Evolutionary conservation across 2,113 vertebrate species (phyloP), one percentile per base, ranked within the genome.

Genomic region (Myiozetetes cayanensis): DNA sequence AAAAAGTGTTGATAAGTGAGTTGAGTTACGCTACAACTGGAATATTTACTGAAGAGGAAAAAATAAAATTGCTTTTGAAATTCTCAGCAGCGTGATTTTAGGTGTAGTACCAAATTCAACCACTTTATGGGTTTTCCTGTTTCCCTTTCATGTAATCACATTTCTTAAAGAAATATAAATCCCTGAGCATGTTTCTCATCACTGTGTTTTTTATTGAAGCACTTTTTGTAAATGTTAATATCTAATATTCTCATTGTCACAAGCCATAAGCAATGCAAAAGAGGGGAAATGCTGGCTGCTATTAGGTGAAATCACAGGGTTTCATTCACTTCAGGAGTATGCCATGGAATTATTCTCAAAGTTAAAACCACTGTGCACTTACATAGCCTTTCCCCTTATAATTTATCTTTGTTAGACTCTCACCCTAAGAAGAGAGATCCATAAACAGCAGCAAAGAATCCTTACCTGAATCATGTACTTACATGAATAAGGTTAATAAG

Each of bases 11-110:
- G 47, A 89, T 98, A 97, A 93, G 61, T 88, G 72, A 91, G 78
- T 82, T 27, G 50, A 97, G 39, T 97, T 97, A 95, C 85, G 46
- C 77, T 96, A 90, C 77, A 97, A 96, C 27, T 33, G 10, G 80
- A 96, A 96, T 93, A 84, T 96, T 91, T 96, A 83, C 91, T 94
- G 81, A 95, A 95, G 93, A 95, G 91, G 44, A 83, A 96, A 96
- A 96, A 96, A 50, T 55, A 93, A 96, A 91, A 79, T 81, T 44
- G 15, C 58, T 90, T 96, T 17, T 74, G 93, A 87, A 88, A 72
- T 44, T 52, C 39, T 52, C 55, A 93, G 67, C 75, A 50, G 53
- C 27, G 58, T 55, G 6, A 76, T 91, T 96, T 95, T 95, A 97
- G 97, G 75, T 90, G 77, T 59, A 96, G 90, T 96, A 96, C 80